Evolutionary conservation across 2,797 vertebrate genomes (phyloP).

Genomic region (Strix occidentalis): DNA sequence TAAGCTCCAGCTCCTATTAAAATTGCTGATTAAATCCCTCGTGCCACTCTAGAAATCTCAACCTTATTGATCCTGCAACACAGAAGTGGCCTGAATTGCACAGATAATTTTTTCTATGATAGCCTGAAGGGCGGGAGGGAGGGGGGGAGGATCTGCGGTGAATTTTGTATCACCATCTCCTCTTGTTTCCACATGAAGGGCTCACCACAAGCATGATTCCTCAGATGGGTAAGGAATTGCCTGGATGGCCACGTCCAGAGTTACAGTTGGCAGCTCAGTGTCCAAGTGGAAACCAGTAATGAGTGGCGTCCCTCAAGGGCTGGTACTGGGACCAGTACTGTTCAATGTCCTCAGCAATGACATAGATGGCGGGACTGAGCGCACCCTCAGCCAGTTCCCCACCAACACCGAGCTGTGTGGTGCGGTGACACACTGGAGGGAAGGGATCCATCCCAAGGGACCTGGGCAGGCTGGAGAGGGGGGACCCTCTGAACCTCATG

Average conservation of each 20-base stretch:
- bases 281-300: not conserved
- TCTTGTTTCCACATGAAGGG: not conserved
- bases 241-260: not conserved
- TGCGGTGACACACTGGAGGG: too few relatives aligned
- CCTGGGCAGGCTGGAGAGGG: not conserved
- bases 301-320: not conserved
- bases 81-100: not conserved
- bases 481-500: not conserved
- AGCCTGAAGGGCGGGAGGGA: not conserved
- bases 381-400: not conserved
- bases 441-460: too few relatives aligned
- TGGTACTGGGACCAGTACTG: not conserved
- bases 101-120: not conserved
- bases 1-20: conserved; percentile 18
- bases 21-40: conserved; percentile 23
- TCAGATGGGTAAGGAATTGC: not conserved
- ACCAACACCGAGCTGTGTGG: too few relatives aligned
- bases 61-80: not conserved
- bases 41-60: not conserved
- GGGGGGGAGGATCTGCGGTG: fast-evolving
- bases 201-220: not conserved
- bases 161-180: not conserved
- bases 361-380: fast-evolving
- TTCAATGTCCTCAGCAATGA: too few relatives aligned
- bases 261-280: not conserved